Evolutionary conservation across 1,140 invertebrate genomes (phyloP).

Genomic region (Lordiphosa mommai): DNA sequence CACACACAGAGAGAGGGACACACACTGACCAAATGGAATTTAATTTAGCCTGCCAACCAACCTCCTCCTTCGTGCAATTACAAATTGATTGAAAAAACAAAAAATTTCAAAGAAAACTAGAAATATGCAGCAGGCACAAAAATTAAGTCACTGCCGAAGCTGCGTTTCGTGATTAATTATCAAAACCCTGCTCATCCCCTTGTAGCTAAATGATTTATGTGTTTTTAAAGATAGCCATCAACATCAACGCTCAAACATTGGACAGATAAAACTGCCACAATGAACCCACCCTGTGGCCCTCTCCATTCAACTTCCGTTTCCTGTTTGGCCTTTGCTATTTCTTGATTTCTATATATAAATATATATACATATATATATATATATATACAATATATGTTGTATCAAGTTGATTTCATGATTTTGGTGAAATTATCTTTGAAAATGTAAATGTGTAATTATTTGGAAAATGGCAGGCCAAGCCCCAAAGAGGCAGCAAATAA

Average conservation of each 20-base stretch:
- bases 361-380: too few species aligned
- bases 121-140: constrained; percentile 49
- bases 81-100: constrained; percentile 42
- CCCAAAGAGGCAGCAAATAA: constrained; percentile 21
- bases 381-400: too few species aligned
- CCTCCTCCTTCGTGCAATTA: constrained; percentile 3
- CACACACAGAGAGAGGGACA: constrained; percentile 4
- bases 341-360: neutral
- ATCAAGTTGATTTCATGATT: constrained; percentile 60
- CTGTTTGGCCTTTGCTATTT: neutral
- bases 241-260: constrained; percentile 65
- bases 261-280: constrained; percentile 62
- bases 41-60: constrained; percentile 46
- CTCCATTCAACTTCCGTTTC: neutral
- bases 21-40: constrained; percentile 53
- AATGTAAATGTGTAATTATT: constrained; percentile 77
- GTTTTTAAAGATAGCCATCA: constrained; percentile 75
- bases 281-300: constrained; percentile 22
- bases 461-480: constrained; percentile 53
- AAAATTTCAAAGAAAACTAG: constrained; percentile 10
- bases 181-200: constrained; percentile 23
- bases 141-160: constrained; percentile 67
- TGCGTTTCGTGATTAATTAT: constrained; percentile 70
- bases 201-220: constrained; percentile 60
- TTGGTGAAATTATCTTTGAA: constrained; percentile 60